These are phyloP conservation scores for Lithophane ornitopus DNA, from an alignment of 2,888 invertebrate genomes.

Conservation along the genomic window DNA sequence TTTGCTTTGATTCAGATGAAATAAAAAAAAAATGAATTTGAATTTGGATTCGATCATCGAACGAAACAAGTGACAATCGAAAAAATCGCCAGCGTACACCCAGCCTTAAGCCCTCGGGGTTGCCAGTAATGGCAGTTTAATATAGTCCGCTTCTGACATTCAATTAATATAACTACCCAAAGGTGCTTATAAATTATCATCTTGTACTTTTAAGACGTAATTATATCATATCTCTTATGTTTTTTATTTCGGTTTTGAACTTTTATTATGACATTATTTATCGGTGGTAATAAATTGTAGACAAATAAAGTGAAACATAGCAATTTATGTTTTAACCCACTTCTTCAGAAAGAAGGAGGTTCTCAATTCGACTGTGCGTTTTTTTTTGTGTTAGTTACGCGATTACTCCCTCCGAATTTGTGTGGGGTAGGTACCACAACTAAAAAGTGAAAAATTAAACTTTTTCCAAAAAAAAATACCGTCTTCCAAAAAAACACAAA, in stretches of 20 bases:
- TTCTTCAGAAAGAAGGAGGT: too few relatives aligned
- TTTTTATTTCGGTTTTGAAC: slow-evolving; percentile 41
- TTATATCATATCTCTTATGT: slow-evolving; percentile 52
- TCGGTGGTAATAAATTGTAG: slow-evolving; percentile 50
- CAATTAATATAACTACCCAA: slow-evolving; percentile 65
- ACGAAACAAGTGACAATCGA: not conserved
- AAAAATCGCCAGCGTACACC: slow-evolving; percentile 25
- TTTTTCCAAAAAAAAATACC: too few relatives aligned
- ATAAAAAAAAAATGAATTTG: too few relatives aligned
- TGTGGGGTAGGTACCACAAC: too few relatives aligned
- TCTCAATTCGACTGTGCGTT: too few relatives aligned
- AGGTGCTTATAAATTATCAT: slow-evolving; percentile 65
- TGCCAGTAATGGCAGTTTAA: slow-evolving; percentile 58
- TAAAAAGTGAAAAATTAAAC: too few relatives aligned
- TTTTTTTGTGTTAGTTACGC: too few relatives aligned
- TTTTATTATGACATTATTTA: slow-evolving; percentile 63
- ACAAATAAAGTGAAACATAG: too few relatives aligned
- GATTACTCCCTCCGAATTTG: too few relatives aligned
- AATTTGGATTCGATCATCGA: not conserved
- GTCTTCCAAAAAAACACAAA: too few relatives aligned
- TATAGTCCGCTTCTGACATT: slow-evolving; percentile 63
- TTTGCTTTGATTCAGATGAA: not conserved
- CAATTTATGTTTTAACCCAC: too few relatives aligned
- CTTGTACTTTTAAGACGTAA: slow-evolving; percentile 44
- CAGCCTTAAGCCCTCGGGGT: slow-evolving; percentile 58